These are phyloP conservation scores for Monodelphis domestica DNA, from an alignment of 2,797 vertebrate genomes.

Conservation along the genomic window DNA sequence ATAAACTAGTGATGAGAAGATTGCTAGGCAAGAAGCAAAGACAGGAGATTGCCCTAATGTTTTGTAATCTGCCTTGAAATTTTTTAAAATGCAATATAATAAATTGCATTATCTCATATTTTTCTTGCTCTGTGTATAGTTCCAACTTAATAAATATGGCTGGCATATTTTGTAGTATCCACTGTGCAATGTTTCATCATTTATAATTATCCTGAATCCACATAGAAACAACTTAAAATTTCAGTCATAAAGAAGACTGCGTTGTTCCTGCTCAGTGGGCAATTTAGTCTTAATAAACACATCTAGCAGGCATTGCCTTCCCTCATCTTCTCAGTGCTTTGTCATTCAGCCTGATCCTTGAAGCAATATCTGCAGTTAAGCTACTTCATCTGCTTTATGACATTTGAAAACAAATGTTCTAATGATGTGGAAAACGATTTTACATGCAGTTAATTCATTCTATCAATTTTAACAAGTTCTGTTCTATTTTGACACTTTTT, in stretches of 20 bases:
- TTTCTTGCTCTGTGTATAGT: background rate
- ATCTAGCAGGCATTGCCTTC: background rate
- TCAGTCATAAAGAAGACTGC: background rate
- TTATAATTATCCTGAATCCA: conserved; percentile 38
- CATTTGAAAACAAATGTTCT: conserved; percentile 73
- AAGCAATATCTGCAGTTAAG: conserved; percentile 44
- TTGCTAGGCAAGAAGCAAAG: conserved; percentile 35
- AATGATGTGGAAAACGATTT: conserved; percentile 71
- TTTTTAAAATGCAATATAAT: conserved; percentile 51
- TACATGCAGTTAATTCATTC: conserved; percentile 63
- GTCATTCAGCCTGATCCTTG: conserved; percentile 53
- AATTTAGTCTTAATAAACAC: conserved; percentile 45
- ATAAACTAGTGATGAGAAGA: background rate
- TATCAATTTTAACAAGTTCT: conserved; percentile 67
- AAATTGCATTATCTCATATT: conserved; percentile 34
- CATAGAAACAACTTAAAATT: conserved; percentile 38
- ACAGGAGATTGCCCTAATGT: conserved; percentile 14
- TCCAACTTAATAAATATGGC: conserved; percentile 49
- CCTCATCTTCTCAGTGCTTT: conserved; percentile 8
- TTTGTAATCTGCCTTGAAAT: conserved; percentile 45
- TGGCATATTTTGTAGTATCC: conserved; percentile 30
- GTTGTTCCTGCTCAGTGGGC: conserved; percentile 48
- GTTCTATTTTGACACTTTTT: conserved; percentile 29
- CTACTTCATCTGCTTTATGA: conserved; percentile 63
- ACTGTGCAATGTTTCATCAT: conserved; percentile 33